phyloP scores from a whole-genome alignment of 2,797 vertebrate genomes.

The Eulemur rubriventer region DNA sequence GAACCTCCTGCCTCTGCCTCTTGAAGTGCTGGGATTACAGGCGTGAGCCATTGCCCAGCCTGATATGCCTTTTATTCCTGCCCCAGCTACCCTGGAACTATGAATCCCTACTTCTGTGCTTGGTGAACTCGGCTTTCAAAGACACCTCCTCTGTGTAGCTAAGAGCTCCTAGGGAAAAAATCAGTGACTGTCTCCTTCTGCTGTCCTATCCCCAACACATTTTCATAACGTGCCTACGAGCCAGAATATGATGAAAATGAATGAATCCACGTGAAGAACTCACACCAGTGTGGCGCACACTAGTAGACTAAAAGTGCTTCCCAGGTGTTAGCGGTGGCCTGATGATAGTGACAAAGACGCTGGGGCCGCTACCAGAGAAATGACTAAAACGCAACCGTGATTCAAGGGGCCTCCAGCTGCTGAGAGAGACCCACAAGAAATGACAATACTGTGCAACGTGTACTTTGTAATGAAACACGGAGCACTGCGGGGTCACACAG shows the following conservation, averaged over 20 bases:
- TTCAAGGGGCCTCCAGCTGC: not conserved
- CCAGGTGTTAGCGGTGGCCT: accelerated
- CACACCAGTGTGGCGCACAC: not conserved
- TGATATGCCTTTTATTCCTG: not conserved
- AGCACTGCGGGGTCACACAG: not conserved
- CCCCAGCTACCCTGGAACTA: not conserved
- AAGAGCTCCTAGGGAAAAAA: not conserved
- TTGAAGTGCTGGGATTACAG: not conserved
- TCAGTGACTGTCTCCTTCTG: not conserved
- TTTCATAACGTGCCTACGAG: not conserved
- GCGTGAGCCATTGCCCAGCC: not conserved
- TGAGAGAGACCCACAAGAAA: not conserved
- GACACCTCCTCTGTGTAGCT: not conserved
- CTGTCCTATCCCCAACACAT: not conserved
- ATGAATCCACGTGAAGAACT: not conserved
- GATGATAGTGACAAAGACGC: not conserved
- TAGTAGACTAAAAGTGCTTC: not conserved
- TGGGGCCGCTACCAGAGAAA: not conserved
- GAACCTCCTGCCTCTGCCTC: not conserved
- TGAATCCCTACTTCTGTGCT: not conserved
- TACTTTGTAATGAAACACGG: not conserved
- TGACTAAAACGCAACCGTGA: not conserved
- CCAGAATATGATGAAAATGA: not conserved
- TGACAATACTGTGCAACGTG: not conserved
- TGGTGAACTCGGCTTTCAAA: not conserved